Evolutionary conservation across 2,888 invertebrate genomes (phyloP).

Genomic region (Neoscelio sp.): DNA sequence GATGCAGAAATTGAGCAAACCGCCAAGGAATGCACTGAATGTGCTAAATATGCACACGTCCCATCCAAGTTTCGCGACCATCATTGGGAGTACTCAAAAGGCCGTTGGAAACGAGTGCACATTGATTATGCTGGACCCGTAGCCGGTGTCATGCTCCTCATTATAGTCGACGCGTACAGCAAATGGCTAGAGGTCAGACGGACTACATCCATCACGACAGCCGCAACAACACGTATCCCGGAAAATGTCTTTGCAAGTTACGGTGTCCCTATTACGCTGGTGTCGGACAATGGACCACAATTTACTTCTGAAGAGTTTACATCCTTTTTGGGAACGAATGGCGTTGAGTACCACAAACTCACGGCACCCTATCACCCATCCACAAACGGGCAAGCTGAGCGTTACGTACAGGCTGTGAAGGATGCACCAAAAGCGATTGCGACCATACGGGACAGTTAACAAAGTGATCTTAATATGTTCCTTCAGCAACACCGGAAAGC

Average conservation of each 20-base stretch:
- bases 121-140: constrained; percentile 47
- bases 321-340: constrained; percentile 15
- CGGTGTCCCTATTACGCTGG: constrained; percentile 52
- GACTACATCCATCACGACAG: constrained; percentile 23
- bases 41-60: constrained; percentile 30
- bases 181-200: constrained; percentile 45
- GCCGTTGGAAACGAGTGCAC: constrained; percentile 17
- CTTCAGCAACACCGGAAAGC: constrained; percentile 41
- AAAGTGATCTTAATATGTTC: constrained; percentile 27
- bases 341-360: constrained; percentile 39
- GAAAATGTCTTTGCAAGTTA: constrained; percentile 45
- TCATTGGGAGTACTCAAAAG: constrained; percentile 29
- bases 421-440: constrained; percentile 18
- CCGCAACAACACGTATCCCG: constrained; percentile 26
- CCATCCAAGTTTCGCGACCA: constrained; percentile 18
- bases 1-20: constrained; percentile 34
- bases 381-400: constrained; percentile 48
- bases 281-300: constrained; percentile 56
- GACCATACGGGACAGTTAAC: neutral
- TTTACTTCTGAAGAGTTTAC: constrained; percentile 57
- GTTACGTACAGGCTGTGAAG: constrained; percentile 39
- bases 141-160: constrained; percentile 22
- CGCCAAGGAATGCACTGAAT: constrained; percentile 37
- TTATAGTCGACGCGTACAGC: constrained; percentile 39
- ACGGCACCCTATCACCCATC: constrained; percentile 48